Percentiles rank a stretch among this genome's conserved stretches.
These are phyloP conservation scores for Peribatodes rhomboidaria DNA, from an alignment of 2,888 invertebrate species.

Conservation along the genomic window DNA sequence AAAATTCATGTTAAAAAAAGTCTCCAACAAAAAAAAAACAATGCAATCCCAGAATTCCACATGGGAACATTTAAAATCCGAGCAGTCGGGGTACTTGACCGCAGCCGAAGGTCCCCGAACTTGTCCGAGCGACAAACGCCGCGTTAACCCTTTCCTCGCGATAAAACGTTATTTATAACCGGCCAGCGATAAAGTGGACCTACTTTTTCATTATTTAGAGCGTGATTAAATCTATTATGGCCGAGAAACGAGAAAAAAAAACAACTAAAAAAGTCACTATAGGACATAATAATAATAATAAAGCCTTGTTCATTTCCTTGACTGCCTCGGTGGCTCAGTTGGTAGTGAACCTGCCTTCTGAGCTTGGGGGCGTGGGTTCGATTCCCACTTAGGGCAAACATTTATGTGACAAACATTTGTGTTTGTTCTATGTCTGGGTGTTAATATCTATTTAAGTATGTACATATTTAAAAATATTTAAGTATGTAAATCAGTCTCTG, in stretches of 20 bases:
- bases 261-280: slow-evolving; percentile 27
- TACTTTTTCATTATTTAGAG: slow-evolving; percentile 44
- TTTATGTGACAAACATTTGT: too few relatives aligned
- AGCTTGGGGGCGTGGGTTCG: too few relatives aligned
- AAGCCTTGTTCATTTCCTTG: too few relatives aligned
- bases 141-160: slow-evolving; percentile 45
- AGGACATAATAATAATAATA: too few relatives aligned
- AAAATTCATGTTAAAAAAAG: background rate
- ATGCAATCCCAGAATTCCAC: slow-evolving; percentile 17
- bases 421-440: too few relatives aligned
- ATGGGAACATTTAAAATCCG: slow-evolving; percentile 36
- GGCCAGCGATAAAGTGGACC: slow-evolving; percentile 37
- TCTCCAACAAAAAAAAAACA: background rate
- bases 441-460: too few relatives aligned
- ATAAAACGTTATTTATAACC: slow-evolving; percentile 48
- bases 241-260: slow-evolving; percentile 10
- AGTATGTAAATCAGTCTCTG: too few relatives aligned
- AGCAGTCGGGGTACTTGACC: slow-evolving; percentile 40
- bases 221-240: slow-evolving; percentile 34
- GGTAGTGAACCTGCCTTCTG: too few relatives aligned
- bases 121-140: slow-evolving; percentile 38
- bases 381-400: too few relatives aligned
- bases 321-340: too few relatives aligned
- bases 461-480: too few relatives aligned
- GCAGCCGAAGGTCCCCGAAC: slow-evolving; percentile 41